Base-by-base conservation (phyloP, 2,113 vertebrate species). In the Cynoglossus semilaevis region DNA sequence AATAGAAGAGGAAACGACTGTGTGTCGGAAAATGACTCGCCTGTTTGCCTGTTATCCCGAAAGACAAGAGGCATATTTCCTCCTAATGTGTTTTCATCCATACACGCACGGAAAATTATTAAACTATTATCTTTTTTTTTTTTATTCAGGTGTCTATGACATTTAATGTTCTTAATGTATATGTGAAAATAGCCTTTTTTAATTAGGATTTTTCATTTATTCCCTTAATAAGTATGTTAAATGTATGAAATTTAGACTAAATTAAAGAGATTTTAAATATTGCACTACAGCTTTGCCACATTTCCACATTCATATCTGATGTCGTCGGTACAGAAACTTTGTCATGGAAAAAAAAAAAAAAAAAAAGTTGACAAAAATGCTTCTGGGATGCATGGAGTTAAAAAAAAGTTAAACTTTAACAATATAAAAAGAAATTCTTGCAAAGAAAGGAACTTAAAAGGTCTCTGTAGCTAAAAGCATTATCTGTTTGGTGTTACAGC, bases 401-500 rank as follows among this genome's bases (percentile, higher is more conserved):
- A 79, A 84, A 50, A 49, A 83, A 80, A 81, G 82, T 81, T 67
- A 84, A 88, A 90, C 81, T 88, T 29, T 82, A 88, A 82, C 81
- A 87, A 86, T 80, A 82, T 77, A 49, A 84, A 81, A 84, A 90
- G 84, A 87, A 79, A 81, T 84, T 76, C 72, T 79, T 81, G 83
- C 85, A 75, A 73, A 88, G 79, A 80, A 84, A 85, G 80, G 85
- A 84, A 89, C 81, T 86, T 81, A 87, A 84, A 88, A 86, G 87
- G 78, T 63, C 82, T 88, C 78, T 78, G 83, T 84, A 83, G 86
- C 88, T 89, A 89, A 79, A 87, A 90, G 89, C 89, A 75, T 81
- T 87, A 89, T 90, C 88, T 88, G 88, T 87, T 86, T 86, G 81
- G 79, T 86, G 86, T 91, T 91, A 85, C 90, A 90, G 83, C 81